Base-by-base conservation (phyloP, 2,797 vertebrate genomes). In the Alectoris magna region DNA sequence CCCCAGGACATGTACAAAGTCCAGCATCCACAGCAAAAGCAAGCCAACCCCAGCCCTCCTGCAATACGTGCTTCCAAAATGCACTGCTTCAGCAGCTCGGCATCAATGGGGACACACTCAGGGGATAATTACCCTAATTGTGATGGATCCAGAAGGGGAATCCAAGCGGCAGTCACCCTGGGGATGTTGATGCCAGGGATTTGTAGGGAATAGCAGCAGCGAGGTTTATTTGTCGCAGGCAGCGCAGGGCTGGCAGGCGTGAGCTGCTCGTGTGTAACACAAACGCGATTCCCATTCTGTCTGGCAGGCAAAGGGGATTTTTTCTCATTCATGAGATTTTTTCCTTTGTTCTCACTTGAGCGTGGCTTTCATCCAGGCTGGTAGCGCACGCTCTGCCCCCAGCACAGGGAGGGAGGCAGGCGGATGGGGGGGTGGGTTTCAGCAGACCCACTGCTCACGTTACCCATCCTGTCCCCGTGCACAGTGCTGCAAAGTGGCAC, bases 251-350 rank as follows among this genome's bases (percentile, higher is more conserved):
- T 94, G 94, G 93, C 95, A 95, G 60, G 73, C 63, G 0, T 12
- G 70, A 96, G 92, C 80, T 83, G 88, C 87, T 87, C 34, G 31
- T 38, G 2, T 87, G 78, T 38, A 72, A 75, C 92, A 81, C 39
- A 67, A 92, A 67, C 0, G 5, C 2, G 1, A 44, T 89, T 92
- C 92, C 71, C 76, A 73, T 91, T 96, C 93, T 94, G 94, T 93
- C 94, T 95, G 94, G 62, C 94, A 94, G 84, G 93, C 78, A 86
- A 43, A 94, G 77, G 83, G 79, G 94, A 93, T 94, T 95, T 95
- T 70, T 68, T 78, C 64, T 86, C 80, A 84, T 91, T 94, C 89
- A 88, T 79, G 91, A 90, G 91, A 77, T 80, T 85, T 91, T 68
- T 41, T 80, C 77, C 83, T 95, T 94, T 95, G 85, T 92, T 91